A percentile compares a stretch with the other conserved stretches of the same genome.
These are phyloP conservation scores for Pangasius krempfi DNA, from an alignment of 2,797 vertebrate species.

Conservation along the genomic window DNA sequence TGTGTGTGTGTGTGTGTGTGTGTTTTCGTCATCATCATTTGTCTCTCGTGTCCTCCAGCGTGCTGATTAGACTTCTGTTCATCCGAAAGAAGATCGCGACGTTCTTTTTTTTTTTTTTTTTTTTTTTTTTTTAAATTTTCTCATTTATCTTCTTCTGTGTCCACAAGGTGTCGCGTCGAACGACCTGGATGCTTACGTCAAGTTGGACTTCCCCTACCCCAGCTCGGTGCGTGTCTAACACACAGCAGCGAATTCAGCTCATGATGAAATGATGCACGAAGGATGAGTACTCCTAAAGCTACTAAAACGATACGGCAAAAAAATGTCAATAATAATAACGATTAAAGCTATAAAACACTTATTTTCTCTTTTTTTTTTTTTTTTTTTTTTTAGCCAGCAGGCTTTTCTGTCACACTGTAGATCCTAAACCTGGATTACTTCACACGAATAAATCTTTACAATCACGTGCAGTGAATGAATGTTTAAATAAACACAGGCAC, in stretches of 20 bases:
- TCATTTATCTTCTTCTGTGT: neutral
- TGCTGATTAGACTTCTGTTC: neutral
- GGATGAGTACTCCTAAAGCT: neutral
- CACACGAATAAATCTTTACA: neutral
- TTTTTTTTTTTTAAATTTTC: neutral
- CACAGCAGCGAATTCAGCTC: neutral
- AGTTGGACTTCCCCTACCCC: conserved; percentile 95
- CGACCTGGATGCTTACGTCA: conserved; percentile 89
- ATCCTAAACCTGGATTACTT: neutral
- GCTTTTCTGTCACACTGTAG: neutral
- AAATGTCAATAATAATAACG: neutral
- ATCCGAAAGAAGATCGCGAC: neutral
- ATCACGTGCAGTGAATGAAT: neutral
- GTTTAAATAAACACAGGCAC: too few relatives aligned
- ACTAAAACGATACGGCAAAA: too few relatives aligned
- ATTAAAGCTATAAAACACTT: neutral
- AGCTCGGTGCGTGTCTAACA: conserved; percentile 80
- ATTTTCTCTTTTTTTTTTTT: too few relatives aligned
- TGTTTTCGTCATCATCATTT: neutral
- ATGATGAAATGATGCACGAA: neutral
- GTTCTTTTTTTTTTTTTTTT: neutral
- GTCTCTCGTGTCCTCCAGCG: neutral
- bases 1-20: neutral
- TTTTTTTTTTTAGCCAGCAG: neutral
- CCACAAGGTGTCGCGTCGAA: conserved; percentile 84